Conservation (phyloP, 2,888 invertebrate genomes). For the Drosophila multiciliata region DNA sequence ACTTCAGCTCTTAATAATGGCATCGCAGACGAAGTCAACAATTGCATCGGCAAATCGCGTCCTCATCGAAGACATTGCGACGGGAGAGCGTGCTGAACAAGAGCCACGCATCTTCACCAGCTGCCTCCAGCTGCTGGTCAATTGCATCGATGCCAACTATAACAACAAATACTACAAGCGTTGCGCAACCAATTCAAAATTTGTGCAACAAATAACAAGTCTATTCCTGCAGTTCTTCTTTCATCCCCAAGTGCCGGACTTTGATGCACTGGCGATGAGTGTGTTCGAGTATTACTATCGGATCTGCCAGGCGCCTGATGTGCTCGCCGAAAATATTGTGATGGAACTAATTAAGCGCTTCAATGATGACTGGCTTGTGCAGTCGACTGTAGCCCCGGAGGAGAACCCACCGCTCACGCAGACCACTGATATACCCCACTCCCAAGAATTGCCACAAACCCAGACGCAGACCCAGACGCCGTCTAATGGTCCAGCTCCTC, state of each 20-base stretch:
- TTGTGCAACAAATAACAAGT: slow-evolving; percentile 82
- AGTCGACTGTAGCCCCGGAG: background rate
- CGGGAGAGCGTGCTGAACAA: slow-evolving; percentile 85
- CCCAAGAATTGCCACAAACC: slow-evolving; percentile 63
- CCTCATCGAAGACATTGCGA: slow-evolving; percentile 90
- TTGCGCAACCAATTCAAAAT: slow-evolving; percentile 70
- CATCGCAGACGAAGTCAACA: slow-evolving; percentile 87
- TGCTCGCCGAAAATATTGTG: slow-evolving; percentile 86
- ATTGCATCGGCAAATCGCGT: slow-evolving; percentile 89
- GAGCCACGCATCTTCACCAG: slow-evolving; percentile 83
- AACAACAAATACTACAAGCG: slow-evolving; percentile 83
- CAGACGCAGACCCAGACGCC: slow-evolving; percentile 1
- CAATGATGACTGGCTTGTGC: slow-evolving; percentile 83
- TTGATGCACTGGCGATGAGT: slow-evolving; percentile 86
- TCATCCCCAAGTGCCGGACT: slow-evolving; percentile 85
- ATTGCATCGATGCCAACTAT: slow-evolving; percentile 80
- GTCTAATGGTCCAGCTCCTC: background rate
- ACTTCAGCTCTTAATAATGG: slow-evolving; percentile 92
- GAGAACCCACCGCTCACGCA: slow-evolving; percentile 36
- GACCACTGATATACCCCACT: slow-evolving; percentile 70
- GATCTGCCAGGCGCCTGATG: slow-evolving; percentile 87
- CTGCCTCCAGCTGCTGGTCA: slow-evolving; percentile 82
- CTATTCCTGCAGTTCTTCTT: slow-evolving; percentile 86
- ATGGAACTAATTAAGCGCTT: slow-evolving; percentile 86
- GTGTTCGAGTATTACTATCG: slow-evolving; percentile 87